A percentile compares a stretch with the other conserved stretches of the same genome.
Evolutionary conservation across 2,797 vertebrate species (phyloP).

Genomic region (Taenioides sp.): DNA sequence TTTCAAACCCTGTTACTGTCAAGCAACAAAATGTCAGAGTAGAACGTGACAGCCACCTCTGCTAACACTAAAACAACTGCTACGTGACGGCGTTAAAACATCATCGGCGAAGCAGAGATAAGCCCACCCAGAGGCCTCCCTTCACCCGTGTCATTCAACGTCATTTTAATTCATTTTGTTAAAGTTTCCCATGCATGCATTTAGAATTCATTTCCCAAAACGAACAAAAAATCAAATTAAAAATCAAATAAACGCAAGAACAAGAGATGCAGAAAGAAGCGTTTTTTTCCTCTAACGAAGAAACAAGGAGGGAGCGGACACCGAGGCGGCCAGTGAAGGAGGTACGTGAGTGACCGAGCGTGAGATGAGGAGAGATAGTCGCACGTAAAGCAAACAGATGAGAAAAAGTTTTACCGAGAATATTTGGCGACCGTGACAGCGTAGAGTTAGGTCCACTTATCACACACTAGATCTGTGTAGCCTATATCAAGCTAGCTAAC

Average conservation of each 20-base stretch:
- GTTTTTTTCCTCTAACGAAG: constrained; percentile 65
- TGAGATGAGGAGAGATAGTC: constrained; percentile 5
- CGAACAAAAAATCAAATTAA: constrained; percentile 52
- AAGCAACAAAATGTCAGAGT: neutral
- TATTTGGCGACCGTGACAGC: neutral
- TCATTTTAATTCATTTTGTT: constrained; percentile 63
- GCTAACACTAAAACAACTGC: neutral
- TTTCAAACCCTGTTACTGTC: neutral
- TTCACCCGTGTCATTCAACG: constrained; percentile 47
- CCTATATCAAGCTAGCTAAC: neutral
- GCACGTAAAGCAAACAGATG: constrained; percentile 16
- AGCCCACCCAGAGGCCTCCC: constrained; percentile 61
- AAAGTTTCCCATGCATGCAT: constrained; percentile 73
- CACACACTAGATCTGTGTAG: neutral
- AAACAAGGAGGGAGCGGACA: constrained; percentile 12
- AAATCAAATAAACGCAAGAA: constrained; percentile 63
- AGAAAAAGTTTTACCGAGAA: neutral
- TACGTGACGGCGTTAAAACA: neutral
- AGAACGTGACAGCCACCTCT: neutral
- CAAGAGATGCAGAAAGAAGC: constrained; percentile 74
- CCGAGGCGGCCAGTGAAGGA: constrained; percentile 13
- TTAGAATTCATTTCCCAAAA: constrained; percentile 74
- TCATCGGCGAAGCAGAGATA: neutral
- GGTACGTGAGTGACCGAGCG: constrained; percentile 2
- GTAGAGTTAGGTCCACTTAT: neutral